Conservation (phyloP, 2,888 invertebrate species). For the Macrophya annulata region DNA sequence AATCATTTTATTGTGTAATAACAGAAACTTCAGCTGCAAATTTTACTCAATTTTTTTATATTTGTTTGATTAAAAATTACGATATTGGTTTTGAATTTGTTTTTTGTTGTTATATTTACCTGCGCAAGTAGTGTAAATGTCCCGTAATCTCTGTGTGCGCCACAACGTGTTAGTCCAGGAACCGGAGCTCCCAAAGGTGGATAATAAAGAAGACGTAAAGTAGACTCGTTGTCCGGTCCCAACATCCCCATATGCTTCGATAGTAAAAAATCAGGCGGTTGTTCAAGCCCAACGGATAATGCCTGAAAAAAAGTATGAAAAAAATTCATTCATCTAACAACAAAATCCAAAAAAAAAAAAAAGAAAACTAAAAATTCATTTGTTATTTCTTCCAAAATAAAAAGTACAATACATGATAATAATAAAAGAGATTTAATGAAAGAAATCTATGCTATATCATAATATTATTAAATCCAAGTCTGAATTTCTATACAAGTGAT, state of each 20-base stretch:
- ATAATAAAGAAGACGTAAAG: conserved; percentile 87
- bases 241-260: conserved; percentile 86
- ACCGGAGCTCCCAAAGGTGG: conserved; percentile 81
- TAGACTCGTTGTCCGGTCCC: conserved; percentile 84
- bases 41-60: no score
- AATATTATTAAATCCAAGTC: not conserved
- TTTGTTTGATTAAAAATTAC: not conserved
- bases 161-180: conserved; percentile 84
- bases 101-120: conserved; percentile 64
- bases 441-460: not conserved
- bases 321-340: not conserved
- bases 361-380: not conserved
- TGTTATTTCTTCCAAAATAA: not conserved
- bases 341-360: not conserved
- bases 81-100: not conserved
- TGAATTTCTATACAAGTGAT: not conserved
- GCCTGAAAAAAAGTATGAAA: conserved; percentile 68
- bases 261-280: conserved; percentile 83
- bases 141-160: conserved; percentile 88
- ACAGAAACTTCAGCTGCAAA: not conserved
- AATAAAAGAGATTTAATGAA: not conserved
- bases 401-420: not conserved
- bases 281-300: conserved; percentile 80
- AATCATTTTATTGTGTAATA: not conserved
- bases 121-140: conserved; percentile 88